These are phyloP conservation scores for Abrostola triplasia DNA, from an alignment of 2,888 invertebrate species.

Conservation along the genomic window DNA sequence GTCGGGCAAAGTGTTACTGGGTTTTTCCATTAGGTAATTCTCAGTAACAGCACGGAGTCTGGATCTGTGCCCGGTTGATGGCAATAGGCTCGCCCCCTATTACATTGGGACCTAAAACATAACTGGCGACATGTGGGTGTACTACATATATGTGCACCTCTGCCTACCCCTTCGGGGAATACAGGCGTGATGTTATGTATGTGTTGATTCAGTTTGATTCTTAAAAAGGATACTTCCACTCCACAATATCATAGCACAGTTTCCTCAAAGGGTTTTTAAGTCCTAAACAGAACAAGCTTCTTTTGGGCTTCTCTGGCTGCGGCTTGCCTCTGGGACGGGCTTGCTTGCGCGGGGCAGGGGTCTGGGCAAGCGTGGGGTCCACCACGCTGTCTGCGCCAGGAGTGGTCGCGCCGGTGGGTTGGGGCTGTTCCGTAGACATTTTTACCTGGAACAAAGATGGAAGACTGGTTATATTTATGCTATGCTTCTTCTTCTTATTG, in stretches of 20 bases:
- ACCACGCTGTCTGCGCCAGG: constrained; percentile 73
- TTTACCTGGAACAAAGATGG: constrained; percentile 67
- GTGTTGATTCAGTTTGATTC: too few species aligned
- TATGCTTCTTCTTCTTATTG: too few species aligned
- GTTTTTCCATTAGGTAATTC: too few species aligned
- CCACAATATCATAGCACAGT: constrained; percentile 98
- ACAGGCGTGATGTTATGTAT: too few species aligned
- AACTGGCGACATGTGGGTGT: too few species aligned
- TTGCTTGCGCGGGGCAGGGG: constrained; percentile 88
- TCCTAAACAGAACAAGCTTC: constrained; percentile 96
- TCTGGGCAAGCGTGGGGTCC: constrained; percentile 65
- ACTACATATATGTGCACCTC: too few species aligned
- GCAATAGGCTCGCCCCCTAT: too few species aligned
- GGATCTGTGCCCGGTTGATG: too few species aligned
- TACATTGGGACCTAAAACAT: too few species aligned
- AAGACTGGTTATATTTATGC: not conserved
- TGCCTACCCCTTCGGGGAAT: too few species aligned
- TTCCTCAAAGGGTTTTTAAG: constrained; percentile 98
- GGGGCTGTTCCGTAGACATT: constrained; percentile 78
- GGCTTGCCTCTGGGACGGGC: constrained; percentile 93
- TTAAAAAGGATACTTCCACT: constrained; percentile 99
- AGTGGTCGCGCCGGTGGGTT: constrained; percentile 71
- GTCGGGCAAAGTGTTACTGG: too few species aligned
- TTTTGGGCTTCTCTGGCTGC: constrained; percentile 95
- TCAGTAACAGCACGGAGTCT: too few species aligned